Base-by-base conservation (phyloP, 2,888 invertebrate species). In the Melanargia galathea region DNA sequence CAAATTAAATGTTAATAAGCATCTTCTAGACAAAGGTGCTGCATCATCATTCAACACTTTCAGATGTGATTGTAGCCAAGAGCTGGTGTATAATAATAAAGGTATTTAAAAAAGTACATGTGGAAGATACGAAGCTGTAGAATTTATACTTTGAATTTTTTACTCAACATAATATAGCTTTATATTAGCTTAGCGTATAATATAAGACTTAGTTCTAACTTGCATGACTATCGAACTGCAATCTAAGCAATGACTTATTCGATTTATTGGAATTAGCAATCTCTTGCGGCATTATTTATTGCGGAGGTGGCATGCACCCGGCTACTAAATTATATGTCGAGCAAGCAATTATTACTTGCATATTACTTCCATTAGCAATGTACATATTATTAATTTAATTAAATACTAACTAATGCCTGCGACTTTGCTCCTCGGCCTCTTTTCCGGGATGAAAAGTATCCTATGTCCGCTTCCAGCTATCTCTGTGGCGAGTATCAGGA, bases 211-310 rank as follows among this genome's bases (percentile, higher is more conserved):
- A 30, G 24, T 26, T 26, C 30, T 51, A 51, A 51, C 20, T 30
- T 49, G 30, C 52, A 35, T 20, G 52, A 52, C 20, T 52, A 35
- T 33, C 52, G 52, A 18, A 33, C 35, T 52, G 52, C 52, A 52
- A 52, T 52, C 51, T 35, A 52, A 52, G 51, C 51, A 52, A 52
- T 52, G 52, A 52, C 52, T 52, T 13, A 35, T 52, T 52, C 60
- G 52, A 60, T 54, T 60, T 60, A 60, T 52, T 52, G 26, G 52
- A 52, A 60, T 60, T 52, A 60, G 30, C 52, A 22, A 60, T 33
- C 45, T 52, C 60, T 46, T 45, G 60, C 52, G 51, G 40, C 60
- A 60, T 54, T 54, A 60, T 60, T 60, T 60, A 60, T 52, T 35
- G 45, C 52, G 3, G 60, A 60, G 13, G 33, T 52, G 22, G 52